Percentiles rank a stretch among this genome's conserved stretches.
These are phyloP conservation scores for Eurypyga helias DNA, from an alignment of 2,113 vertebrate species.

Conservation along the genomic window DNA sequence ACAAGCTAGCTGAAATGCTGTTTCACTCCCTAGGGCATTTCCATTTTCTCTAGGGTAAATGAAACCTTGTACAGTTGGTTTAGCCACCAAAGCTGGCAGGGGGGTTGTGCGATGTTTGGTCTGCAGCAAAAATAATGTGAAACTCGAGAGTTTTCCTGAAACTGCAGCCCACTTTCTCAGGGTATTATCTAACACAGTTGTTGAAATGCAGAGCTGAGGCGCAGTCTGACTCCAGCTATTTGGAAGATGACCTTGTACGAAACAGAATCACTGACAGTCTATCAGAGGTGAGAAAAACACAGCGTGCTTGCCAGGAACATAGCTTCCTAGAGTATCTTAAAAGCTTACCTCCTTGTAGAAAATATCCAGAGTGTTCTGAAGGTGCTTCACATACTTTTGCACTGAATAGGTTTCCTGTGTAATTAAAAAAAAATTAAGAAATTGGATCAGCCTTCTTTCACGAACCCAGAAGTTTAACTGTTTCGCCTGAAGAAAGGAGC, in stretches of 20 bases:
- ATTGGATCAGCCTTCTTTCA: not conserved
- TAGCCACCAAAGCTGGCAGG: not conserved
- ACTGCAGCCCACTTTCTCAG: not conserved
- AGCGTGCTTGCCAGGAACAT: slow-evolving; percentile 5
- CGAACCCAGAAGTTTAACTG: not conserved
- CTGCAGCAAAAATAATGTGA: not conserved
- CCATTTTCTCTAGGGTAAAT: not conserved
- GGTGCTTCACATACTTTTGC: slow-evolving; percentile 79
- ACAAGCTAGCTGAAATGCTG: not conserved
- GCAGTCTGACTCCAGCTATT: not conserved
- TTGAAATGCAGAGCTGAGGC: not conserved
- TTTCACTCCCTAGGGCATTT: not conserved
- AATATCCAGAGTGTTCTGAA: slow-evolving; percentile 84
- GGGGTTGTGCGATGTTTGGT: not conserved
- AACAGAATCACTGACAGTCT: slow-evolving; percentile 37
- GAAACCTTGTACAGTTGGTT: not conserved
- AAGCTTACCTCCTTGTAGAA: slow-evolving; percentile 86
- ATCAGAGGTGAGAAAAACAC: slow-evolving; percentile 1
- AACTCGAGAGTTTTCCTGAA: not conserved
- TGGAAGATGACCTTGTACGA: slow-evolving; percentile 30
- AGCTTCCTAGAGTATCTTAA: slow-evolving; percentile 16
- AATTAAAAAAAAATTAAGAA: not conserved
- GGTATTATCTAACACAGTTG: not conserved
- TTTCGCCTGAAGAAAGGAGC: not conserved
- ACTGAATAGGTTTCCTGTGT: slow-evolving; percentile 78